These are phyloP conservation scores for Hermatobates lingyangjiaoensis DNA, from an alignment of 1,140 invertebrate species.

Conservation along the genomic window DNA sequence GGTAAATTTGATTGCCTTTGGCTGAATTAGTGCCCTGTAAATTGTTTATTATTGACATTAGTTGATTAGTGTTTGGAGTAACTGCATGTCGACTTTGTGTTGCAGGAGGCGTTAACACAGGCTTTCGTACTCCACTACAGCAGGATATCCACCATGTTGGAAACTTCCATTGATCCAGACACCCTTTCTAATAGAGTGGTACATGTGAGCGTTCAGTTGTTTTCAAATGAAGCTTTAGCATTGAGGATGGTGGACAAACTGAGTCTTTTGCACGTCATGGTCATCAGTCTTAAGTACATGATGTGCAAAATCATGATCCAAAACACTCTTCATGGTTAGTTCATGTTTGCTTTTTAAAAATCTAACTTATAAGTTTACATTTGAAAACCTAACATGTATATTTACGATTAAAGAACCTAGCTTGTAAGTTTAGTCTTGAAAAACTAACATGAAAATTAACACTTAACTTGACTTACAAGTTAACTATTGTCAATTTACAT, in stretches of 20 bases:
- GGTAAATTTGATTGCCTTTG: too few species aligned
- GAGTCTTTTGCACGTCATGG: slow-evolving; percentile 82
- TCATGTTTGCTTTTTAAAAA: slow-evolving; percentile 1
- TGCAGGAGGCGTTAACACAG: slow-evolving; percentile 70
- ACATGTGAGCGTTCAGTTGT: slow-evolving; percentile 88
- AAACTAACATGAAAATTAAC: too few species aligned
- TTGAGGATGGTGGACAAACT: slow-evolving; percentile 76
- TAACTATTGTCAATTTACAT: too few species aligned
- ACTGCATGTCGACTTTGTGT: slow-evolving; percentile 13
- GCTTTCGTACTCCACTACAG: slow-evolving; percentile 93
- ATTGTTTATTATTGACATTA: neutral
- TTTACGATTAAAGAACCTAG: too few species aligned
- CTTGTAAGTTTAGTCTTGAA: too few species aligned
- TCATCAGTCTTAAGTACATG: slow-evolving; percentile 82
- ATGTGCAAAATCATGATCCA: slow-evolving; percentile 77
- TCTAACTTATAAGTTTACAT: too few species aligned
- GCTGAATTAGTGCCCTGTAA: too few species aligned
- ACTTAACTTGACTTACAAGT: too few species aligned
- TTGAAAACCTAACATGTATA: too few species aligned
- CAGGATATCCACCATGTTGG: slow-evolving; percentile 76
- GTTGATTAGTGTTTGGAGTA: neutral
- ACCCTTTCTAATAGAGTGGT: slow-evolving; percentile 86
- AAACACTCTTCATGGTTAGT: slow-evolving; percentile 63
- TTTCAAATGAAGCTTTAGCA: slow-evolving; percentile 82
- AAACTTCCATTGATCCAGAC: slow-evolving; percentile 66